Evolutionary conservation across 2,888 invertebrate genomes (phyloP), one percentile per base, ranked within the genome.

Genomic region (Drymonia ruficornis): DNA sequence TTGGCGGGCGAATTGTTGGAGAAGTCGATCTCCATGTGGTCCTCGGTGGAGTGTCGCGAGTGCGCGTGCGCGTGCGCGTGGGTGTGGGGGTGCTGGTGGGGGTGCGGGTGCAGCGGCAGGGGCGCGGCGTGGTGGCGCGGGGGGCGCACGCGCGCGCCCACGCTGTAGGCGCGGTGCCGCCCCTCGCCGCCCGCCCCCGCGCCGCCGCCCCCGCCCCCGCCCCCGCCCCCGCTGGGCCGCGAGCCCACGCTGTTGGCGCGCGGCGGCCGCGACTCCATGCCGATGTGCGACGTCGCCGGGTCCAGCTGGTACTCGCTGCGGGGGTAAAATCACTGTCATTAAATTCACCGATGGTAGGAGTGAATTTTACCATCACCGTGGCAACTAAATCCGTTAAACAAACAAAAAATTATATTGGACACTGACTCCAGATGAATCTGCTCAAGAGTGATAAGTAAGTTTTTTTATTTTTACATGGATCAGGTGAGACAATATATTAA

Each of bases 1-100:
- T 78, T 72, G 28, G 79, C 75, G 0, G 83, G 81, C 42, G 86
- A 82, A 70, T 84, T 83, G 50, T 78, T 68, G 13, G 84, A 84
- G 81, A 89, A 89, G 78, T 89, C 89, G 65, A 97, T 94, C 88
- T 97, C 96, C 96, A 97, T 97, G 69, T 97, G 93, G 87, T 97
- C 96, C 65, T 96, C 95, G 45, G 94, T 94, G 45, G 94, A 93
- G 64, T 94, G 93, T 65, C 49, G 57, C 49, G 49, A 42, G 56
- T 38, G 68, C 29, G 66, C 55, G 62, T 53, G 63, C 45, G 62
- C n/a, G n/a, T n/a, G n/a, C n/a, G n/a, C n/a, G n/a, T n/a, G n/a
- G n/a, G n/a, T n/a, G n/a, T n/a, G n/a, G n/a, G n/a, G n/a, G 67
- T 54, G 59, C 31, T 28, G 28, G 28, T 28, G 28, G 6, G 5